phyloP scores from a whole-genome alignment of 2,888 invertebrate species.

The Oeneis ivallda region DNA sequence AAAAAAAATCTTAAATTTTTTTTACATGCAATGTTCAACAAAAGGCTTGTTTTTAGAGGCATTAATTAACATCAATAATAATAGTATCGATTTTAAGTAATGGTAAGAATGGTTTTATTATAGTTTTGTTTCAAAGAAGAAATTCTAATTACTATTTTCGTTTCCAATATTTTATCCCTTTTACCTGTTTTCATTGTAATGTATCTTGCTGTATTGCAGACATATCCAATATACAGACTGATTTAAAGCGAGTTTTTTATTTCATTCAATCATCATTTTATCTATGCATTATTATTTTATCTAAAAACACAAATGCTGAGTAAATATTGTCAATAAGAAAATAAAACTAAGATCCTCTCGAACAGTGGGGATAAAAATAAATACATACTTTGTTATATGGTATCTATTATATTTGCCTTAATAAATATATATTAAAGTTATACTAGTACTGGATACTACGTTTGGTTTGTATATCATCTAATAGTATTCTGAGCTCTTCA shows the following conservation, averaged over 20 bases:
- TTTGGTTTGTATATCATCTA: conserved; percentile 99
- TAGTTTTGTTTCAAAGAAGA: conserved; percentile 80
- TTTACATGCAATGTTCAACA: conserved; percentile 70
- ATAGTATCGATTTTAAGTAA: conserved; percentile 77
- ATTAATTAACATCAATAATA: conserved; percentile 79
- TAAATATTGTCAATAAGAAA: too few species aligned
- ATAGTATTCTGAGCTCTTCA: conserved; percentile 96
- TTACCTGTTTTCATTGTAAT: conserved; percentile 81
- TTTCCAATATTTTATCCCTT: conserved; percentile 81
- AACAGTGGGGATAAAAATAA: neutral
- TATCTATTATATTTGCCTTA: neutral
- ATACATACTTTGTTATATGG: neutral
- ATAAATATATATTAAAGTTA: neutral
- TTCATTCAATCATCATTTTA: conserved; percentile 32
- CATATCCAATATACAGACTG: conserved; percentile 84
- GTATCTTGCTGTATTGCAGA: conserved; percentile 83
- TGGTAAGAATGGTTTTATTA: conserved; percentile 78
- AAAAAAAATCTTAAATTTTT: conserved; percentile 67
- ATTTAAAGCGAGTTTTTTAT: conserved; percentile 67
- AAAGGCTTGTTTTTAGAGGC: conserved; percentile 79
- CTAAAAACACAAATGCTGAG: too few species aligned
- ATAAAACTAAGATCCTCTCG: too few species aligned
- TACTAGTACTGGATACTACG: conserved; percentile 96
- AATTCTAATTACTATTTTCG: conserved; percentile 81
- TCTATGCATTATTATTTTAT: too few species aligned